Conservation (phyloP, 1,140 invertebrate genomes). For the Condylostylus longicornis region DNA sequence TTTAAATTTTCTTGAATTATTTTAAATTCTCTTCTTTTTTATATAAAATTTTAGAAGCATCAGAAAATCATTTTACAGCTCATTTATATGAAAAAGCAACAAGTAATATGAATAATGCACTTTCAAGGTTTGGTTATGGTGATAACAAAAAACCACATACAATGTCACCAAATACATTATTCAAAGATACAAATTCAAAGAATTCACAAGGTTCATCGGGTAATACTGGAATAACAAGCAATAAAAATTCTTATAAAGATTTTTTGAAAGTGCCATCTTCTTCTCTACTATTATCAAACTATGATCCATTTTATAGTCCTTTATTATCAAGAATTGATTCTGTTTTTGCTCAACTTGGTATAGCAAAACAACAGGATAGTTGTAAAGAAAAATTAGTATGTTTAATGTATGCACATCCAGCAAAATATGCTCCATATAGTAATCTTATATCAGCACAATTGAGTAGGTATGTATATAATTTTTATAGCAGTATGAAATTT, state of each 20-base stretch:
- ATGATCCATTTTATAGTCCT: constrained; percentile 75
- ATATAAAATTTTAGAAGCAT: constrained; percentile 23
- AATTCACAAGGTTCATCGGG: neutral
- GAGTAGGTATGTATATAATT: constrained; percentile 44
- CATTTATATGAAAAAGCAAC: constrained; percentile 20
- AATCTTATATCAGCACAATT: constrained; percentile 75
- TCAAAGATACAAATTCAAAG: neutral
- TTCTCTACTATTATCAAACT: constrained; percentile 63
- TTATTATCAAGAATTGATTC: constrained; percentile 63
- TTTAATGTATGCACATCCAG: constrained; percentile 69
- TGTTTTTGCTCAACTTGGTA: constrained; percentile 61
- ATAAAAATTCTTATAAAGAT: constrained; percentile 39
- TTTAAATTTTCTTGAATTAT: constrained; percentile 2
- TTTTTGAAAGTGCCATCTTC: constrained; percentile 73
- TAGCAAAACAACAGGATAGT: constrained; percentile 39
- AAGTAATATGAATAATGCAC: constrained; percentile 14
- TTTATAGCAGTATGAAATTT: neutral
- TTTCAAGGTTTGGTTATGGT: constrained; percentile 10
- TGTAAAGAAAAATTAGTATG: constrained; percentile 70
- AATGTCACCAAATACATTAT: constrained; percentile 12
- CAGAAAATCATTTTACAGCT: constrained; percentile 22
- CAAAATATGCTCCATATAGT: constrained; percentile 70
- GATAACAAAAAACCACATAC: neutral
- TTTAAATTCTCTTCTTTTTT: too few relatives aligned
- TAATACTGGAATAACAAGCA: constrained; percentile 16